These are phyloP conservation scores for Blera fallax DNA, from an alignment of 2,888 invertebrate genomes.

Conservation along the genomic window DNA sequence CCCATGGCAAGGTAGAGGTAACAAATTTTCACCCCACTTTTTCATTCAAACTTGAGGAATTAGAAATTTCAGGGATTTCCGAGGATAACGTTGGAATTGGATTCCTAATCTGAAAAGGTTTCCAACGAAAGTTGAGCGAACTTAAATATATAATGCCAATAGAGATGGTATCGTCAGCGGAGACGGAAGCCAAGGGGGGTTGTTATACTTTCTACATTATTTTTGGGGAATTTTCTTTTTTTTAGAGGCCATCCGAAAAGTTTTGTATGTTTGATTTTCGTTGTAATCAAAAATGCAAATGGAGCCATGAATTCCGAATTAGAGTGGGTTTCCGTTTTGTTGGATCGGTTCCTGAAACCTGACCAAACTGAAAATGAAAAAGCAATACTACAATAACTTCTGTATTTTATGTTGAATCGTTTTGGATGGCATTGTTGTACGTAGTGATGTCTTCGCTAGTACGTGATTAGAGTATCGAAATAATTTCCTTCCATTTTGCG, in stretches of 20 bases:
- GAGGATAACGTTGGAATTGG: slow-evolving; percentile 37
- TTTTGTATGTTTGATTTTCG: slow-evolving; percentile 69
- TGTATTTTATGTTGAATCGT: slow-evolving; percentile 56
- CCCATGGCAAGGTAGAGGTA: slow-evolving; percentile 14
- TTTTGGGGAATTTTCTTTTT: slow-evolving; percentile 6
- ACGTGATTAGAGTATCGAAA: slow-evolving; percentile 62
- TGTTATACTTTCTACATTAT: slow-evolving; percentile 25
- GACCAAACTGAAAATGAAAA: slow-evolving; percentile 70
- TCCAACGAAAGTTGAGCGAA: slow-evolving; percentile 36
- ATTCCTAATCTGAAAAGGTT: slow-evolving; percentile 62
- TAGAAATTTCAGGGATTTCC: slow-evolving; percentile 48
- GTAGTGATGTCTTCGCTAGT: slow-evolving; percentile 34
- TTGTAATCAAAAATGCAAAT: slow-evolving; percentile 81
- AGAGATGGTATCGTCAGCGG: not conserved
- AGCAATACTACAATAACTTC: slow-evolving; percentile 25
- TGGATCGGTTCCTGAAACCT: slow-evolving; percentile 56
- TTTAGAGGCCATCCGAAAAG: slow-evolving; percentile 38
- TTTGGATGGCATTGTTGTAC: slow-evolving; percentile 34
- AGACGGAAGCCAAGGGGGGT: not conserved
- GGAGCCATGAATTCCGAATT: slow-evolving; percentile 80
- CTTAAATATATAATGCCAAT: slow-evolving; percentile 9
- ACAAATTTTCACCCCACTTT: slow-evolving; percentile 11
- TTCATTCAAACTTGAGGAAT: slow-evolving; percentile 44
- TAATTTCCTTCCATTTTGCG: slow-evolving; percentile 50
- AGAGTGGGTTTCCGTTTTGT: slow-evolving; percentile 75